Conservation (phyloP, 2,888 invertebrate genomes). For the Drosophila mimetica region DNA sequence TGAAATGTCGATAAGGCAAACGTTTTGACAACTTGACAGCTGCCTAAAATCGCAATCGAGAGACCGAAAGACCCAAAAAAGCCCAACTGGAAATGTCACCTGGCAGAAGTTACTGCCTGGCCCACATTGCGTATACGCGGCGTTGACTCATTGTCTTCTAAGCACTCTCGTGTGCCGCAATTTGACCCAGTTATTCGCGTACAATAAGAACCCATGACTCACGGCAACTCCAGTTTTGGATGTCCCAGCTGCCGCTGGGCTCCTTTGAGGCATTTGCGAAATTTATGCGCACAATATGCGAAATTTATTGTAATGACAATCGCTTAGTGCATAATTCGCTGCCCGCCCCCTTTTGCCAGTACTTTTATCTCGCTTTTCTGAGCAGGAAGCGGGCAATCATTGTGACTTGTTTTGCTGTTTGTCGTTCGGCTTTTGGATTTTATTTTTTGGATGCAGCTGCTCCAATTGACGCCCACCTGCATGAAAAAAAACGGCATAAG, state of each 20-base stretch:
- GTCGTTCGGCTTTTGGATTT: conserved; percentile 27
- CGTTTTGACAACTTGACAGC: conserved; percentile 75
- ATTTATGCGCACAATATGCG: conserved; percentile 79
- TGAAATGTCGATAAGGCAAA: conserved; percentile 79
- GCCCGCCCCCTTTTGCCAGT: conserved; percentile 26
- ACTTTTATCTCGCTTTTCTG: conserved; percentile 1
- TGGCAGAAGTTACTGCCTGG: conserved; percentile 68
- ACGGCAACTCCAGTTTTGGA: conserved; percentile 67
- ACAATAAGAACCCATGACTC: conserved; percentile 60
- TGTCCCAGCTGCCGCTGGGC: conserved; percentile 56
- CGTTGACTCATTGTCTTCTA: conserved; percentile 65
- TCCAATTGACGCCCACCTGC: conserved; percentile 76
- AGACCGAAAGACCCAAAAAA: no score
- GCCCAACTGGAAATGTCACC: conserved; percentile 32
- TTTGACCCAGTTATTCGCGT: conserved; percentile 64
- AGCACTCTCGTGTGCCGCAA: conserved; percentile 44
- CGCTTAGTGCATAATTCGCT: conserved; percentile 76
- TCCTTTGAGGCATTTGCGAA: conserved; percentile 76
- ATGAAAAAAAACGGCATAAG: no score
- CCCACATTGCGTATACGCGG: conserved; percentile 71
- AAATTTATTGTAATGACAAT: conserved; percentile 77
- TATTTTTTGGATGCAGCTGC: conserved; percentile 55
- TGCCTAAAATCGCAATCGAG: conserved; percentile 18
- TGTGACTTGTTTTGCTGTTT: conserved; percentile 49
- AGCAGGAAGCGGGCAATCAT: conserved; percentile 78